Percentiles rank a stretch among this genome's conserved stretches.
Evolutionary conservation across 2,888 invertebrate genomes (phyloP).

Genomic region (Latheticus oryzae): DNA sequence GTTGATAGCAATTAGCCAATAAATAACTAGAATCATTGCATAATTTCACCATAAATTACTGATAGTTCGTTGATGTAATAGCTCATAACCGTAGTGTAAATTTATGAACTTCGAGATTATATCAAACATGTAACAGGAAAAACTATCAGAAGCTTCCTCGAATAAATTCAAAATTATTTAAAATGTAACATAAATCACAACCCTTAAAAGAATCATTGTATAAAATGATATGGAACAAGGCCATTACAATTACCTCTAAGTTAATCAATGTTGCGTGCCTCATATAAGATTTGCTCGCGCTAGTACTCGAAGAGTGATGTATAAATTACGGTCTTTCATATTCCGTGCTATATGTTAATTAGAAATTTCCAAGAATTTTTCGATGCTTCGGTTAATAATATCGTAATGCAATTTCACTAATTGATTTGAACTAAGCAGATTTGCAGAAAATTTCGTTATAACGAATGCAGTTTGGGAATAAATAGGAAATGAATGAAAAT

Average conservation of each 20-base stretch:
- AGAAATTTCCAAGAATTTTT: slow-evolving; percentile 22
- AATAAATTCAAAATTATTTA: slow-evolving; percentile 9
- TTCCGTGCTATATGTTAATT: slow-evolving; percentile 27
- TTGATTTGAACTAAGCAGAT: no score
- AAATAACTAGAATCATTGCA: slow-evolving; percentile 14
- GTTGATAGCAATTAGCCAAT: slow-evolving; percentile 18
- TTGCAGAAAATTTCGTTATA: no score
- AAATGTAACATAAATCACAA: slow-evolving; percentile 11
- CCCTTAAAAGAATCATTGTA: neutral
- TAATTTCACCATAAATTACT: slow-evolving; percentile 16
- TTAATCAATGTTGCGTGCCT: slow-evolving; percentile 43
- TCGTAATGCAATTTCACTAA: no score
- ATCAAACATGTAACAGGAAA: slow-evolving; percentile 13
- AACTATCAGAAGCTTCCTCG: slow-evolving; percentile 12
- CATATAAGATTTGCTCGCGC: slow-evolving; percentile 28
- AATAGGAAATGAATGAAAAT: no score
- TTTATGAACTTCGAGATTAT: slow-evolving; percentile 14
- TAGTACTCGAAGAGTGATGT: slow-evolving; percentile 34
- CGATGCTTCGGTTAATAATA: no score
- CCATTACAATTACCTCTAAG: slow-evolving; percentile 28
- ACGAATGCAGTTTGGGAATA: no score
- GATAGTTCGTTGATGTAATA: slow-evolving; percentile 15
- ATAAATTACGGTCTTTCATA: slow-evolving; percentile 38
- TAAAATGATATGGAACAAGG: slow-evolving; percentile 37
- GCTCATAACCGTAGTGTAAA: slow-evolving; percentile 13